phyloP scores from a whole-genome alignment of 2,797 vertebrate species.

The Gymnoscopelus microlampas region DNA sequence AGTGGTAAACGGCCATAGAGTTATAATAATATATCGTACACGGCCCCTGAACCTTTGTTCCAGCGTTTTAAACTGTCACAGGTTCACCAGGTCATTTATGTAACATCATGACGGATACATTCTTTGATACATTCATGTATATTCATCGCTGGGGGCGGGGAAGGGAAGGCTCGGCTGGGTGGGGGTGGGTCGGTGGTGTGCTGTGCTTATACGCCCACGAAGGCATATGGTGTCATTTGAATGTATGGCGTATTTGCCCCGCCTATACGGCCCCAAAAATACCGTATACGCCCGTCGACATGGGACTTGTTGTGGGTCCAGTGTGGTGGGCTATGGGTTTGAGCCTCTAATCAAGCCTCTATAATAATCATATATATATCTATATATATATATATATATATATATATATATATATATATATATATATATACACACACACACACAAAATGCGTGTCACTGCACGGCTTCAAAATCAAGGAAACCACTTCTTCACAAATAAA shows the following conservation, averaged over 20 bases:
- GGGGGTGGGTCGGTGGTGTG: background rate
- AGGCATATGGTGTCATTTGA: constrained; percentile 39
- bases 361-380: no score
- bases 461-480: background rate
- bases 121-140: constrained; percentile 32
- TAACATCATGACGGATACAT: constrained; percentile 47
- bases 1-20: no score
- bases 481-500: background rate
- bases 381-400: no score
- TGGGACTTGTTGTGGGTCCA: background rate
- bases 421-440: no score
- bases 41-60: constrained; percentile 40
- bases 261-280: constrained; percentile 10
- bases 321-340: background rate
- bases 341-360: background rate
- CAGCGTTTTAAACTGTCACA: background rate
- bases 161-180: background rate
- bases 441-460: background rate
- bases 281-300: background rate
- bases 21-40: no score
- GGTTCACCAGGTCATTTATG: constrained; percentile 57
- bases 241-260: background rate
- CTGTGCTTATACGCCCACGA: constrained; percentile 22
- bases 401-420: no score
- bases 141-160: constrained; percentile 28